A percentile compares a stretch with the other conserved stretches of the same genome.
phyloP scores from a whole-genome alignment of 92 coral and sea anemone species.

The Paragorgia papillata region DNA sequence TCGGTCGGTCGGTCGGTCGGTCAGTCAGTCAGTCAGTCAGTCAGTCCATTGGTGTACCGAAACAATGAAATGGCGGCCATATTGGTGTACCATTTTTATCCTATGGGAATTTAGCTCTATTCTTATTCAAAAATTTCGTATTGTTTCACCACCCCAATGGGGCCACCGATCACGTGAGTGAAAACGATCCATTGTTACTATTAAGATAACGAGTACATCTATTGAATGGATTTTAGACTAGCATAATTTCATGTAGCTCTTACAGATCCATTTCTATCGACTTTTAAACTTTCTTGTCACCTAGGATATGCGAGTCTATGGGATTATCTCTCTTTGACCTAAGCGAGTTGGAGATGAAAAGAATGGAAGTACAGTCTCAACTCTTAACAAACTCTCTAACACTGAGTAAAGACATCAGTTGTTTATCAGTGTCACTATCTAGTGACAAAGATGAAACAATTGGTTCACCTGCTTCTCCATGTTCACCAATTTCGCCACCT shows the following conservation, averaged over 20 bases:
- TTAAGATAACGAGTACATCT: too few relatives aligned
- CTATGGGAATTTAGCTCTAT: too few relatives aligned
- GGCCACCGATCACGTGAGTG: too few relatives aligned
- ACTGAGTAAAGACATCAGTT: constrained; percentile 29
- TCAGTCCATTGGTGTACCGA: too few relatives aligned
- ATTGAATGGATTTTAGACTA: too few relatives aligned
- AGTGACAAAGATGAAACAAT: constrained; percentile 4
- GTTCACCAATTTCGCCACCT: constrained; percentile 11
- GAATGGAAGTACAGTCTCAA: constrained; percentile 58
- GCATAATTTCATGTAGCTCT: background rate
- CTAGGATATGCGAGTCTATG: constrained; percentile 84
- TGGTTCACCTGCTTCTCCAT: background rate
- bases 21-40: too few relatives aligned
- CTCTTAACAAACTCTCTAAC: constrained; percentile 38
- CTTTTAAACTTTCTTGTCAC: background rate
- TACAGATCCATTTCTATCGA: background rate
- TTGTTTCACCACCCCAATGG: too few relatives aligned
- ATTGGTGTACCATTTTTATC: too few relatives aligned
- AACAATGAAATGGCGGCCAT: too few relatives aligned
- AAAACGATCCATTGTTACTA: too few relatives aligned
- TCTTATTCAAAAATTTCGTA: too few relatives aligned
- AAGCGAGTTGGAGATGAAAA: constrained; percentile 73
- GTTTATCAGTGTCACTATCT: constrained; percentile 32
- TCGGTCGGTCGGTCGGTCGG: too few relatives aligned
- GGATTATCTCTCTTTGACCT: constrained; percentile 89